Evolutionary conservation across 53 echinoderm and acorn worm genomes (phyloP).

Genomic region (Mesocentrotus franciscanus): DNA sequence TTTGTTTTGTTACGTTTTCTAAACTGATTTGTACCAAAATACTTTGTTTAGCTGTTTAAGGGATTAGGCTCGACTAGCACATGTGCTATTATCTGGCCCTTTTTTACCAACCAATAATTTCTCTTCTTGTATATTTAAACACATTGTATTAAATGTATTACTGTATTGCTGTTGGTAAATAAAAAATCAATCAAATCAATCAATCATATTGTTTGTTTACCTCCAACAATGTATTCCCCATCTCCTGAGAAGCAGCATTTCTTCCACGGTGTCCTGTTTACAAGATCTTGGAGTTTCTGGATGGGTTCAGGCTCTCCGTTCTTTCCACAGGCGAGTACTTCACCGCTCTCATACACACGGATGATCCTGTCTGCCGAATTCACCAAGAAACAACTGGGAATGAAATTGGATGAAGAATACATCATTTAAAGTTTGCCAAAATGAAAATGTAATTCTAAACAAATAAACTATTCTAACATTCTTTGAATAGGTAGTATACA

Average conservation of each 20-base stretch:
- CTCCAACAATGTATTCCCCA: slow-evolving; percentile 98
- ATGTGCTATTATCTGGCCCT: too few species aligned
- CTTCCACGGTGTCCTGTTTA: slow-evolving; percentile 99
- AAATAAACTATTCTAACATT: too few species aligned
- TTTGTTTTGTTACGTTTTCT: too few species aligned
- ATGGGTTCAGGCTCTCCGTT: slow-evolving; percentile 98
- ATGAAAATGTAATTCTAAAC: too few species aligned
- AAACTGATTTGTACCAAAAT: too few species aligned
- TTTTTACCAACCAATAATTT: too few species aligned
- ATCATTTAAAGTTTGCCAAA: neutral
- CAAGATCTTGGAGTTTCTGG: slow-evolving; percentile 97
- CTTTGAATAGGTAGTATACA: neutral
- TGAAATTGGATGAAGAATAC: neutral
- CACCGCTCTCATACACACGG: slow-evolving; percentile 95
- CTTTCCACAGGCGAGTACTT: slow-evolving; percentile 94
- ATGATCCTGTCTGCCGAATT: slow-evolving; percentile 97
- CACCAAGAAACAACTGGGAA: slow-evolving; percentile 89
- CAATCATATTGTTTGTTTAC: slow-evolving; percentile 58
- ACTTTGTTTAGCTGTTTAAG: too few species aligned
- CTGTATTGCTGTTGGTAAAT: too few species aligned
- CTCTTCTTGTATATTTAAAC: too few species aligned
- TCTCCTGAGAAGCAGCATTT: slow-evolving; percentile 99
- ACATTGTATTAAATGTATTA: too few species aligned
- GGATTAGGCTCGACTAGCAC: too few species aligned
- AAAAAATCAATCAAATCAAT: too few species aligned